These are phyloP conservation scores for Phoebastria nigripes DNA, from an alignment of 2,797 vertebrate species.

Conservation along the genomic window DNA sequence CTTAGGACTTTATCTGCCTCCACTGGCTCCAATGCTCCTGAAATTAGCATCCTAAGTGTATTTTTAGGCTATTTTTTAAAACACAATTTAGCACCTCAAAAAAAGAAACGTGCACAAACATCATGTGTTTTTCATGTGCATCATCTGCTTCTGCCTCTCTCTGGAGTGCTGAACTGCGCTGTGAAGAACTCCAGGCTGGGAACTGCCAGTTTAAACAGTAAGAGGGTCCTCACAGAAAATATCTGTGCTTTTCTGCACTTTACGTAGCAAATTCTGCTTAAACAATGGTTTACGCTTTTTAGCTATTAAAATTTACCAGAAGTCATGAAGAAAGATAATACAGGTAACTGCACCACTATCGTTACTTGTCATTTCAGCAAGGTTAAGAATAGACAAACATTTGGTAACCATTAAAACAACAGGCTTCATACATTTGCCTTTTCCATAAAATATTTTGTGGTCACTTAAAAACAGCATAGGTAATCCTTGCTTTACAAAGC, in stretches of 20 bases:
- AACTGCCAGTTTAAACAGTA: not conserved
- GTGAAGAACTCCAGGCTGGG: not conserved
- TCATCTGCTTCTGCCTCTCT: not conserved
- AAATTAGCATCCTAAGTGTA: not conserved
- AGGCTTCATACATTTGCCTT: not conserved
- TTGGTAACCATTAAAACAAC: not conserved
- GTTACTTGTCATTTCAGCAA: not conserved
- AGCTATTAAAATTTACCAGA: not conserved
- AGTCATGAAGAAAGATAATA: not conserved
- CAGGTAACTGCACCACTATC: not conserved
- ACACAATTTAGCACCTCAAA: not conserved
- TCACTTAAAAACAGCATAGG: not conserved
- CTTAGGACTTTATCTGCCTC: not conserved
- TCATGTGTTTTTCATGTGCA: not conserved
- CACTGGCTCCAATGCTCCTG: not conserved
- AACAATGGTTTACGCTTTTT: not conserved
- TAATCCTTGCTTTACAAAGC: not conserved
- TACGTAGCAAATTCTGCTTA: not conserved
- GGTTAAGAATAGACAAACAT: not conserved
- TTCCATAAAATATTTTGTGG: not conserved
- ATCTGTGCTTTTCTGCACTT: not conserved
- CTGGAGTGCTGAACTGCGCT: rapidly evolving
- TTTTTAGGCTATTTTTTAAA: not conserved
- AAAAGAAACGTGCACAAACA: not conserved
- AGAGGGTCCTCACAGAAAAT: not conserved